Evolutionary conservation across 2,113 vertebrate genomes (phyloP).

Genomic region (Clarias gariepinus): DNA sequence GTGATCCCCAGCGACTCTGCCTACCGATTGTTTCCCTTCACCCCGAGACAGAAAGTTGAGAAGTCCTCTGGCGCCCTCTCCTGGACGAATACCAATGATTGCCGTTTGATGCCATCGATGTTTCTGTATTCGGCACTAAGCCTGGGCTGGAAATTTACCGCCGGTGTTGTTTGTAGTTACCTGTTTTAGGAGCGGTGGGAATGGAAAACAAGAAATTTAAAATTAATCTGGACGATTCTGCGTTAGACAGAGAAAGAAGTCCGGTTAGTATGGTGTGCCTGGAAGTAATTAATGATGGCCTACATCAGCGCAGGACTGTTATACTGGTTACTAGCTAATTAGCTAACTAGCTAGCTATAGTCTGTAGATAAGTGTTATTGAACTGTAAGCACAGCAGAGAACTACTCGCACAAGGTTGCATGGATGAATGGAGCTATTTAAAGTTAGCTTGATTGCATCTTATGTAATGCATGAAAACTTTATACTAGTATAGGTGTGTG

Average conservation of each 20-base stretch:
- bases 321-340: background rate
- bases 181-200: background rate
- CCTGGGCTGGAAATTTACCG: background rate
- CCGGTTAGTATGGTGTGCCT: conserved; percentile 61
- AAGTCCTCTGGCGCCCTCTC: conserved; percentile 30
- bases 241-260: conserved; percentile 67
- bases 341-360: background rate
- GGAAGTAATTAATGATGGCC: background rate
- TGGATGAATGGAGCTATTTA: background rate
- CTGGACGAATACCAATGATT: background rate
- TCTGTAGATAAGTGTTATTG: background rate
- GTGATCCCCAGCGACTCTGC: background rate
- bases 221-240: conserved; percentile 72
- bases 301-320: background rate
- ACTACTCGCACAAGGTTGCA: background rate
- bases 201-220: conserved; percentile 73
- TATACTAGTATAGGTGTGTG: too few species aligned
- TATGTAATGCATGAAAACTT: background rate
- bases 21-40: too few species aligned
- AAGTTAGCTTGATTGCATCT: background rate
- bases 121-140: background rate
- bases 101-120: background rate
- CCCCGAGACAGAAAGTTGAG: too few species aligned
- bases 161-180: background rate
- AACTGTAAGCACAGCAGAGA: background rate